These are phyloP conservation scores for Megaptera novaeangliae DNA, from an alignment of 2,113 vertebrate genomes.

Conservation along the genomic window DNA sequence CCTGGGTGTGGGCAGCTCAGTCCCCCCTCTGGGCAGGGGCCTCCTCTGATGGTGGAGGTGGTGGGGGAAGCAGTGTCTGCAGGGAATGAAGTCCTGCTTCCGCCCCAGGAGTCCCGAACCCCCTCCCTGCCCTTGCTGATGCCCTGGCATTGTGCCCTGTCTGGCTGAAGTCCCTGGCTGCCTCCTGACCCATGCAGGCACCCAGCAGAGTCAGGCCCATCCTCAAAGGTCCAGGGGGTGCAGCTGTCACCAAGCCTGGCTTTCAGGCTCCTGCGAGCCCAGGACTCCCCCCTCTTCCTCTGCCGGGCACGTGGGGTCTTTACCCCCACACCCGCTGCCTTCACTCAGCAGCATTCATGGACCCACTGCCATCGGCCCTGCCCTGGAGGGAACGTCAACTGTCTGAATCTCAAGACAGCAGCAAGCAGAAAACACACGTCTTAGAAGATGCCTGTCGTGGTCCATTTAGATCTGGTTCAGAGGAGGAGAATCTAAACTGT, in stretches of 20 bases:
- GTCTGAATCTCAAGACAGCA: neutral
- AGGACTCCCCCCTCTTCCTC: neutral
- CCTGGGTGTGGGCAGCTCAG: neutral
- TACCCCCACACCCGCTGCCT: neutral
- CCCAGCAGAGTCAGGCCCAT: neutral
- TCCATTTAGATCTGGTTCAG: neutral
- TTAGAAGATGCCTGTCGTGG: neutral
- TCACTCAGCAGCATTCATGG: neutral
- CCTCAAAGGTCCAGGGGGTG: neutral
- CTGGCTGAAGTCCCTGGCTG: neutral
- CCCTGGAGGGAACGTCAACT: neutral
- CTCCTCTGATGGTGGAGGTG: neutral
- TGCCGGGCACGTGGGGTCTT: rapidly evolving
- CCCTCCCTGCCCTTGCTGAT: neutral
- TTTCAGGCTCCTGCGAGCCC: neutral
- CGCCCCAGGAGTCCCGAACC: neutral
- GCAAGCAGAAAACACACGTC: neutral
- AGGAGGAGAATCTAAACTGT: neutral
- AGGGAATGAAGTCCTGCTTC: neutral
- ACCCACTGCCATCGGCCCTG: neutral
- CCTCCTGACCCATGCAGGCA: neutral
- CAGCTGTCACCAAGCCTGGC: no score
- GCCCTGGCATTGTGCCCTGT: neutral
- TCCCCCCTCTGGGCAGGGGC: neutral
- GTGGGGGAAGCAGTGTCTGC: neutral